Conservation (phyloP, 2,888 invertebrate genomes). For the Hipparchia semele region DNA sequence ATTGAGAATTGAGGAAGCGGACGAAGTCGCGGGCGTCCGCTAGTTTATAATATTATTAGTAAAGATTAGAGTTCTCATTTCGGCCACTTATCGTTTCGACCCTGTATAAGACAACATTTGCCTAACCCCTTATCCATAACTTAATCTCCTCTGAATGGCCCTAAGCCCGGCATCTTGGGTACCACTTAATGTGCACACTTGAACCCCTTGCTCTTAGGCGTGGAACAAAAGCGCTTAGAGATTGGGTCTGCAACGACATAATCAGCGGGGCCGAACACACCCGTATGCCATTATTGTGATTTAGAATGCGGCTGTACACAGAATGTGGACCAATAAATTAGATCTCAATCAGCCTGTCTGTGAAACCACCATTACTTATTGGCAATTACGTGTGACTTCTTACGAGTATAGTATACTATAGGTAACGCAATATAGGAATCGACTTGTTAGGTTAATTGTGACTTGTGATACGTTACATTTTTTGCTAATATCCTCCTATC, state of each 20-base stretch:
- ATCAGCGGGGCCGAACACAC: conserved; percentile 48
- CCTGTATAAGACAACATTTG: conserved; percentile 8
- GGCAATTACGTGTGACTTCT: conserved; percentile 34
- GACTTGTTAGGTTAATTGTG: too few relatives aligned
- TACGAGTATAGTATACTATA: background rate
- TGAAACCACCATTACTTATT: conserved; percentile 69
- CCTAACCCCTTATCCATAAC: conserved; percentile 3
- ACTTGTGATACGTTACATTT: too few relatives aligned
- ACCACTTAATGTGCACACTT: conserved; percentile 27
- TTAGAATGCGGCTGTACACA: conserved; percentile 50
- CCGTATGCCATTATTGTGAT: conserved; percentile 50
- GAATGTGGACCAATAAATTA: conserved; percentile 78
- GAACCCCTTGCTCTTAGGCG: conserved; percentile 20
- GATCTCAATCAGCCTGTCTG: conserved; percentile 76
- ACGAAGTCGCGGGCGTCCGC: too few relatives aligned
- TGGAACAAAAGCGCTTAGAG: conserved; percentile 70
- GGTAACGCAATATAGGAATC: background rate
- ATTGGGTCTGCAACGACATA: conserved; percentile 59
- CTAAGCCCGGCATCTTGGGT: conserved; percentile 14
- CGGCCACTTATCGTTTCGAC: too few relatives aligned
- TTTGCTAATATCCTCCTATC: too few relatives aligned
- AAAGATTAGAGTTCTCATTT: too few relatives aligned
- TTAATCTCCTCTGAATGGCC: conserved; percentile 24
- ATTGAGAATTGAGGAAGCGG: too few relatives aligned
- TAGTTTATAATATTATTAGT: too few relatives aligned